These are phyloP conservation scores for Ptiloglossa arizonensis DNA, from an alignment of 1,140 invertebrate species.

Conservation along the genomic window DNA sequence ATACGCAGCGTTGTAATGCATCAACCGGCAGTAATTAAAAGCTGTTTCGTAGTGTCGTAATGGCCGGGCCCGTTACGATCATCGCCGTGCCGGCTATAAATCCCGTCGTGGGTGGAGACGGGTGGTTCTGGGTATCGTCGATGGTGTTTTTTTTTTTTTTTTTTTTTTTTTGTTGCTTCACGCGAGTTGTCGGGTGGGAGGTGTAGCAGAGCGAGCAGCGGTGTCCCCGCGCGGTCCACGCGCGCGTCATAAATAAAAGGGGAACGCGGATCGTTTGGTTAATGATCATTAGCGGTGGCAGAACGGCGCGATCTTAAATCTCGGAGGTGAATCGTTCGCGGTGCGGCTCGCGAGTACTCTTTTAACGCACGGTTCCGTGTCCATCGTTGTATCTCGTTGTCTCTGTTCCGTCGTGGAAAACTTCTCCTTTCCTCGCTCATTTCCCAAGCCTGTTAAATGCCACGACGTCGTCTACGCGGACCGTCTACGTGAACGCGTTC, in stretches of 20 bases:
- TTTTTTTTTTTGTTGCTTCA: conserved; percentile 2
- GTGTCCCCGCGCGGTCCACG: conserved; percentile 10
- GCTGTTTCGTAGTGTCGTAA: conserved; percentile 59
- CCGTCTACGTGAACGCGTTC: conserved; percentile 45
- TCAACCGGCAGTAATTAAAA: conserved; percentile 68
- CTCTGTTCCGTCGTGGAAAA: not conserved
- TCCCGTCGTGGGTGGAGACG: conserved; percentile 49
- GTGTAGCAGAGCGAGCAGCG: no score
- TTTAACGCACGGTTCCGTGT: not conserved
- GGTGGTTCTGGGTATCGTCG: conserved; percentile 5
- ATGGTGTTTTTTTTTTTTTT: conserved; percentile 14
- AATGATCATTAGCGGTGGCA: conserved; percentile 49
- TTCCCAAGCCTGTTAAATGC: conserved; percentile 32
- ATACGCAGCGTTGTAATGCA: conserved; percentile 54
- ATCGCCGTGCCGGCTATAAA: conserved; percentile 58
- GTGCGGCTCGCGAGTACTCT: not conserved
- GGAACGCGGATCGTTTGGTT: conserved; percentile 49
- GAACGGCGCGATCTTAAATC: conserved; percentile 40
- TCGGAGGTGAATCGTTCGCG: not conserved
- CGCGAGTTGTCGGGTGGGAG: conserved; percentile 1
- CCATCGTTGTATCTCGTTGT: not conserved
- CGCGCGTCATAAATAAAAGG: conserved; percentile 56
- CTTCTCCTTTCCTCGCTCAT: not conserved
- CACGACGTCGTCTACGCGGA: not conserved
- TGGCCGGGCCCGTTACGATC: conserved; percentile 58